Evolutionary conservation across 2,797 vertebrate genomes (phyloP), one percentile per base, ranked within the genome.

Genomic region (Bradypodion pumilum): DNA sequence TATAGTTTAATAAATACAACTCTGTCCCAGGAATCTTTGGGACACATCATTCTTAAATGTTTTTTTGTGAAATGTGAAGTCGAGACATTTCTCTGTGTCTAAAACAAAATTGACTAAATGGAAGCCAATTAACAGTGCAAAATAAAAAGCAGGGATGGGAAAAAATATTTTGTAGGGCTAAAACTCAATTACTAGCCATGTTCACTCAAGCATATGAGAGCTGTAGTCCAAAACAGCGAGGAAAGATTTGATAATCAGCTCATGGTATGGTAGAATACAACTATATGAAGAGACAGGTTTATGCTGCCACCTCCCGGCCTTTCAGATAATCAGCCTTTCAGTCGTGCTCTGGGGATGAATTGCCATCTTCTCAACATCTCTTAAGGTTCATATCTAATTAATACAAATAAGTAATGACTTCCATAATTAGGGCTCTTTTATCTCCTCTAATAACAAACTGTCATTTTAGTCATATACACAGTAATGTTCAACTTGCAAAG

Each of bases 251-350:
- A n/a, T n/a, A n/a, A n/a, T n/a, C n/a, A n/a, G n/a, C n/a, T n/a
- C n/a, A 19, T 56, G 52, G 13, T 56, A 56, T 1, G 16, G 52
- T 56, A 56, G 52, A 56, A 78, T 7, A 76, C 82, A 74, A 74
- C 15, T 59, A 77, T 44, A 44, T 19, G 78, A 74, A 89, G 40
- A 1, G 15, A 40, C 74, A 78, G 91, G 1, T 2, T 87, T 89
- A 84, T 90, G 74, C 91, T 94, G 93, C 92, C 93, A 93, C 89
- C 94, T 80, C 32, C 90, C 91, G 94, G 49, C 88, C 12, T 70
- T 84, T 86, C 82, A 79, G 37, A 1, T 62, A 49, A 86, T 65
- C 70, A 32, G 15, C 44, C 2, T 83, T 69, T 1, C 59, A 44
- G 59, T 16, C 46, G 87, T 80, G 35, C 5, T 2, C 70, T 32